phyloP scores from a whole-genome alignment of 2,113 vertebrate species.

The Ranitomeya variabilis region DNA sequence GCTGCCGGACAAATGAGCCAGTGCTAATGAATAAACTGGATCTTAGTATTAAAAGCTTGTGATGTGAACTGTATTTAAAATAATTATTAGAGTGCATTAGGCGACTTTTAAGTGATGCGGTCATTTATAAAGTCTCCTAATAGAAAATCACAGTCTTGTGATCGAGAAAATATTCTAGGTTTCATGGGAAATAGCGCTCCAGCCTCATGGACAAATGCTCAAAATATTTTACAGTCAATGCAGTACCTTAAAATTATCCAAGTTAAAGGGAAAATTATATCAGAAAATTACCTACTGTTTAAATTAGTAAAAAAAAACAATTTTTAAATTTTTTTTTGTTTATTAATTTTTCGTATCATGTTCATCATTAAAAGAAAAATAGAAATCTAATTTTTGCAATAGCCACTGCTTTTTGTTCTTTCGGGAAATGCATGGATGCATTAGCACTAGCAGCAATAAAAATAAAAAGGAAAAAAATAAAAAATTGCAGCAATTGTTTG shows the following conservation, averaged over 20 bases:
- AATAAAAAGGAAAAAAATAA: too few species aligned
- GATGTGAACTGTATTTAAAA: constrained; percentile 46
- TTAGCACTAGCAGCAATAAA: too few species aligned
- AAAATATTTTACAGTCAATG: neutral
- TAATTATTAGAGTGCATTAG: constrained; percentile 32
- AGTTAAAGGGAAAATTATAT: neutral
- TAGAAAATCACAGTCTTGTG: constrained; percentile 19
- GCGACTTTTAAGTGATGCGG: neutral
- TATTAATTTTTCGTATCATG: too few species aligned
- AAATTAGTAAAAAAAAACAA: too few species aligned
- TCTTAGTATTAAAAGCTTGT: constrained; percentile 26
- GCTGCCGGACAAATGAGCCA: constrained; percentile 49
- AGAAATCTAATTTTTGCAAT: too few species aligned
- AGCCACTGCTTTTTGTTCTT: too few species aligned
- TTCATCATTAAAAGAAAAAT: too few species aligned
- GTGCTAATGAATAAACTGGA: constrained; percentile 41
- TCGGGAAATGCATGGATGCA: too few species aligned
- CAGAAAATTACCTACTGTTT: too few species aligned
- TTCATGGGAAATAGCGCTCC: neutral
- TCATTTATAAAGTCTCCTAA: neutral
- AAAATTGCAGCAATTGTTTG: too few species aligned
- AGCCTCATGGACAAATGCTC: neutral
- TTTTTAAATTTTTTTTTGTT: too few species aligned
- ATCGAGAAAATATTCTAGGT: constrained; percentile 2
- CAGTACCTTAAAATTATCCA: neutral